phyloP scores from a whole-genome alignment of 2,113 vertebrate genomes.

The Chionomys nivalis region DNA sequence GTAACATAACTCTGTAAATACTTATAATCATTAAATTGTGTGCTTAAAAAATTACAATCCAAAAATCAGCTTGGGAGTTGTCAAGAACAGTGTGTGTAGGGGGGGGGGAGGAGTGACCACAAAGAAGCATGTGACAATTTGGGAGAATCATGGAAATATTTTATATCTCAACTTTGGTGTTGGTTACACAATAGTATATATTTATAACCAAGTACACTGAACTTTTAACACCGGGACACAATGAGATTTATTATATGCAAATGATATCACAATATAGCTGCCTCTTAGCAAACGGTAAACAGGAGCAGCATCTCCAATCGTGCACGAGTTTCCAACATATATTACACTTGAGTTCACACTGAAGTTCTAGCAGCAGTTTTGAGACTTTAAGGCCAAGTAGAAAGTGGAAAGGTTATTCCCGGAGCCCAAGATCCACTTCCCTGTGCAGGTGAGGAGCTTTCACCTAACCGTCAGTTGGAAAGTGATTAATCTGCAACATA shows the following conservation, averaged over 20 bases:
- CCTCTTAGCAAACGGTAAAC: not conserved
- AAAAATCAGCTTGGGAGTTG: conserved; percentile 9
- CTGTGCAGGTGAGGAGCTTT: not conserved
- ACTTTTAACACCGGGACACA: not conserved
- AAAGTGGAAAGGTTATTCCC: not conserved
- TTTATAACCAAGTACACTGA: not conserved
- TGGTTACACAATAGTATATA: not conserved
- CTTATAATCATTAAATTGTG: not conserved
- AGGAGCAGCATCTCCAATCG: not conserved
- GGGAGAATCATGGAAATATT: not conserved
- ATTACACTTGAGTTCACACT: not conserved
- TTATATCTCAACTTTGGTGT: not conserved
- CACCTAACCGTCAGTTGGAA: not conserved
- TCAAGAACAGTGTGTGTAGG: not conserved
- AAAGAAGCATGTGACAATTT: not conserved
- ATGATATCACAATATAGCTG: not conserved
- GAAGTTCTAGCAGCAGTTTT: not conserved
- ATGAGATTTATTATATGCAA: not conserved
- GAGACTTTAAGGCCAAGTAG: not conserved
- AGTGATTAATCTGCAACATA: not conserved
- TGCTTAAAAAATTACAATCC: not conserved
- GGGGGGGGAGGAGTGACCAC: not conserved
- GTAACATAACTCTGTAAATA: not conserved
- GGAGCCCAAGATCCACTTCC: not conserved
- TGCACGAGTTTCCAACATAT: not conserved